Evolutionary conservation across 2,797 vertebrate species (phyloP).

Genomic region (Cyclura pinguis): DNA sequence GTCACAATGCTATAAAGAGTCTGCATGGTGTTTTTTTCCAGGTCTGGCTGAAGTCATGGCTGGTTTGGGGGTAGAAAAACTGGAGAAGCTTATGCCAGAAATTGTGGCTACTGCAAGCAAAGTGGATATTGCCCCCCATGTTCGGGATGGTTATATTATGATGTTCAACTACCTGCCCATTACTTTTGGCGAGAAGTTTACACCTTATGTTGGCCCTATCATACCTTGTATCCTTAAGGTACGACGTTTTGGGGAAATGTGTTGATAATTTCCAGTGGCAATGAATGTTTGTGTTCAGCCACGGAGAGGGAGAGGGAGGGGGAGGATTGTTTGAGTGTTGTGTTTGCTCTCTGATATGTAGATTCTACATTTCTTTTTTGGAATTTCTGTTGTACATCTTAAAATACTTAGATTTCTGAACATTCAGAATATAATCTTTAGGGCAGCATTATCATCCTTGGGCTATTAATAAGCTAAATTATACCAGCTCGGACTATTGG

Average conservation of each 20-base stretch:
- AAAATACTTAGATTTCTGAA: neutral
- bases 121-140: slow-evolving; percentile 96
- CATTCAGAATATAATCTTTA: neutral
- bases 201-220: slow-evolving; percentile 97
- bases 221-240: slow-evolving; percentile 99
- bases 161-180: slow-evolving; percentile 99
- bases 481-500: neutral
- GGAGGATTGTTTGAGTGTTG: neutral
- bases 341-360: neutral
- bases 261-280: neutral
- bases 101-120: slow-evolving; percentile 98
- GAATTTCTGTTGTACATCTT: neutral
- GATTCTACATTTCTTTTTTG: neutral
- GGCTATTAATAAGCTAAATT: neutral
- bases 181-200: slow-evolving; percentile 97
- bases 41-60: slow-evolving; percentile 98
- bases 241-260: slow-evolving; percentile 47
- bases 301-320: neutral
- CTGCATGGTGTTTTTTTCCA: slow-evolving; percentile 56
- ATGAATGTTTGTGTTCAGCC: neutral
- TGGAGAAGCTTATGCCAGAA: slow-evolving; percentile 98
- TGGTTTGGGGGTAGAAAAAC: slow-evolving; percentile 95
- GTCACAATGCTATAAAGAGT: too few relatives aligned
- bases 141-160: slow-evolving; percentile 99
- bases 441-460: neutral